Base-by-base conservation (phyloP, 2,888 invertebrate species). In the Nymphalis polychloros region DNA sequence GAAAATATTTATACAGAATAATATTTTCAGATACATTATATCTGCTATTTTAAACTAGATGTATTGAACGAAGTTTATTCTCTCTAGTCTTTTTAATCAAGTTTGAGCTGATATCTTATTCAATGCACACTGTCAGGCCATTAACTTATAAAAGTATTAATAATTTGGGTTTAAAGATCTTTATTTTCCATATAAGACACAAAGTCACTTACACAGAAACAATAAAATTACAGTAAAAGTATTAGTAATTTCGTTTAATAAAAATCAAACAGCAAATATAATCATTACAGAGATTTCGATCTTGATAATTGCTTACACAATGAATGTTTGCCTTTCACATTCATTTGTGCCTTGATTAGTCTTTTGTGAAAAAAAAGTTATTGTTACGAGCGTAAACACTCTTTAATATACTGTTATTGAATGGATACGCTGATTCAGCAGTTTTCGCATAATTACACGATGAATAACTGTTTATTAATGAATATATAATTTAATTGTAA, bases 281-380 rank as follows among this genome's bases (percentile, higher is more conserved):
- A 65, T 61, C 61, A 68, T 69, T 69, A 69, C 17, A 48, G 41
- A 61, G 64, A 57, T 65, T 65, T 57, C 27, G 49, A 68, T 68
- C 52, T 47, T 61, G 68, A 64, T 69, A 69, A 64, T 65, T 64
- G 49, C 48, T 48, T 41, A 59, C 63, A 67, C 52, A 67, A 63
- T 67, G 48, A 61, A 20, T 67, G 67, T 64, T 70, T 64, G 60
- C 47, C 70, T 70, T 70, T 67, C 64, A 66, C 66, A 60, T 61
- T 66, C 60, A 55, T 59, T 60, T 55, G 49, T 48, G 35, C 41
- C 60, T 73, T 74, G 74, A 73, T 74, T 73, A 74, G 69, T 68
- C 74, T 73, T 74, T 74, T 74, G 74, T 73, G 50, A 35, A 19
- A 63, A 59, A 59, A 55, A 19, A 63, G 49, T 61, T 52, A 65